These are phyloP conservation scores for Gallinago media DNA, from an alignment of 2,113 vertebrate genomes.

Conservation along the genomic window DNA sequence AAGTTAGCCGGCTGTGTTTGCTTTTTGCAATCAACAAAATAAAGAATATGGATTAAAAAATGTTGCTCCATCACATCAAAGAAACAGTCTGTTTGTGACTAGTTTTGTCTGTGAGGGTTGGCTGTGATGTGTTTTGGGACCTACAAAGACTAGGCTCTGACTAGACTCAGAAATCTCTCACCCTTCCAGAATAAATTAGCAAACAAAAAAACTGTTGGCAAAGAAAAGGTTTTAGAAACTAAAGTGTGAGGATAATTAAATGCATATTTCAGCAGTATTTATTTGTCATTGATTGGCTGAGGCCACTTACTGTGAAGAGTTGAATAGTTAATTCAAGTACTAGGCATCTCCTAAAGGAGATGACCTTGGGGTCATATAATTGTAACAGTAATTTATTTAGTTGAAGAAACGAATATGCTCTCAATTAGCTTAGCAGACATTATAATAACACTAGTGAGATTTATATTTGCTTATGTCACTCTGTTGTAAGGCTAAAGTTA, in stretches of 20 bases:
- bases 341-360: slow-evolving; percentile 70
- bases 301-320: slow-evolving; percentile 68
- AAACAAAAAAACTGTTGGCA: slow-evolving; percentile 28
- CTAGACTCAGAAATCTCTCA: slow-evolving; percentile 47
- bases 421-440: slow-evolving; percentile 75
- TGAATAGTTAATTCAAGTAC: slow-evolving; percentile 73
- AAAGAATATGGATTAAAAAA: not conserved
- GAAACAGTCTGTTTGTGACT: not conserved
- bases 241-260: slow-evolving; percentile 75
- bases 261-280: slow-evolving; percentile 78
- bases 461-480: slow-evolving; percentile 74
- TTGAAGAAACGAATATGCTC: slow-evolving; percentile 73
- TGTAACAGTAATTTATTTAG: slow-evolving; percentile 79
- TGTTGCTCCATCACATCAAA: not conserved
- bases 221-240: slow-evolving; percentile 40
- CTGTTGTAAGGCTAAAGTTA: slow-evolving; percentile 56
- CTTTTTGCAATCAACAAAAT: not conserved
- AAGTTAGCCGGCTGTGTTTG: not conserved
- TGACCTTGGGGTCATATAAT: slow-evolving; percentile 76
- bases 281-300: slow-evolving; percentile 75
- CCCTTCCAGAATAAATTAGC: slow-evolving; percentile 57
- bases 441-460: slow-evolving; percentile 73
- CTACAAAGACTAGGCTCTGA: not conserved
- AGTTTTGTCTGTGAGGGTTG: not conserved
- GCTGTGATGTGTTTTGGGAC: not conserved